phyloP scores from a whole-genome alignment of 2,113 vertebrate species.

The Sardina pilchardus region DNA sequence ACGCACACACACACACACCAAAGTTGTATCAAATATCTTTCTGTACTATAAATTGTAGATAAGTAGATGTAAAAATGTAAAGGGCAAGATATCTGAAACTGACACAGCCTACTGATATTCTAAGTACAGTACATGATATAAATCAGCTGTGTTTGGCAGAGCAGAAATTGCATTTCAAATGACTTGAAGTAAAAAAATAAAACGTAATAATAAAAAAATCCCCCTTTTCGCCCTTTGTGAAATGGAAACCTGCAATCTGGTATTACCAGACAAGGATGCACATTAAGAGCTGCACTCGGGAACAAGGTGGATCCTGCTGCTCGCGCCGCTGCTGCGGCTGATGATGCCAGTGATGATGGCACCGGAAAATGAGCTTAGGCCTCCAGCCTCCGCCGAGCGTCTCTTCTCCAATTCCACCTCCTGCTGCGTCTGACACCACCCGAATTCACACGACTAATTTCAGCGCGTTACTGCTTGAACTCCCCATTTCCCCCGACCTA shows the following conservation, averaged over 20 bases:
- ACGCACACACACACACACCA: neutral
- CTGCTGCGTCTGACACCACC: neutral
- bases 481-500: neutral
- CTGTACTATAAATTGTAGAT: neutral
- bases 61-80: neutral
- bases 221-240: neutral
- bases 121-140: neutral
- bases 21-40: neutral
- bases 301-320: neutral
- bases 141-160: neutral
- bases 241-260: neutral
- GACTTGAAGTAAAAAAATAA: neutral
- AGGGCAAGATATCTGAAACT: neutral
- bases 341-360: neutral
- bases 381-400: neutral
- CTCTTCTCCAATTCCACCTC: neutral
- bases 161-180: slow-evolving; percentile 17
- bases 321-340: neutral
- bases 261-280: neutral
- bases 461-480: neutral
- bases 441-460: slow-evolving; percentile 4
- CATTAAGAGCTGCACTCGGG: neutral
- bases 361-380: neutral
- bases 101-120: neutral
- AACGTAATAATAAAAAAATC: too few species aligned